phyloP scores from a whole-genome alignment of 1,140 invertebrate species.

The Arctopsyche grandis region DNA sequence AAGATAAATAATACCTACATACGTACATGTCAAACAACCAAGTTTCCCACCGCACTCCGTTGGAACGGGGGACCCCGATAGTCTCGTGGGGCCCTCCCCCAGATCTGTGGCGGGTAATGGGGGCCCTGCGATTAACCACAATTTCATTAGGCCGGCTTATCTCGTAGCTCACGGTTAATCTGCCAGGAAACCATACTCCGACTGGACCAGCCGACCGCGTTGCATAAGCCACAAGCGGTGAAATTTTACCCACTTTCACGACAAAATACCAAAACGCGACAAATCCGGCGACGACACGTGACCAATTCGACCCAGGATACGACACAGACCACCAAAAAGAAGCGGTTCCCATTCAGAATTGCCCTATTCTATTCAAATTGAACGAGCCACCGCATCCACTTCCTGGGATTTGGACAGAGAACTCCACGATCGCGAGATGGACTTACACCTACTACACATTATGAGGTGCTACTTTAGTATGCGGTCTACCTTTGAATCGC shows the following conservation, averaged over 20 bases:
- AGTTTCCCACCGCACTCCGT: not conserved
- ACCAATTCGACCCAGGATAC: no score
- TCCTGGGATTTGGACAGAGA: no score
- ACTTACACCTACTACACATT: no score
- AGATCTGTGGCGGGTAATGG: slow-evolving; percentile 34
- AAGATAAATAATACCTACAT: no score
- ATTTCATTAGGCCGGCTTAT: slow-evolving; percentile 40
- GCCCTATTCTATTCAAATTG: not conserved
- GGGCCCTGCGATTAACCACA: slow-evolving; percentile 44
- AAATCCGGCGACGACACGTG: not conserved
- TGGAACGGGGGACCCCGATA: not conserved
- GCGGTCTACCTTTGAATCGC: no score
- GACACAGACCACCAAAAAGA: not conserved
- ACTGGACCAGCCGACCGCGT: not conserved
- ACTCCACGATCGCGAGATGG: no score
- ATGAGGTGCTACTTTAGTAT: no score
- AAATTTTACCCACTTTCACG: not conserved
- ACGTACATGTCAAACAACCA: no score
- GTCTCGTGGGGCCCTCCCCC: slow-evolving; percentile 21
- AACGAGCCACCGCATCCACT: not conserved
- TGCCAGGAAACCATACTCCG: slow-evolving; percentile 35
- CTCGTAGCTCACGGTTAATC: slow-evolving; percentile 35
- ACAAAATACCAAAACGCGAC: not conserved
- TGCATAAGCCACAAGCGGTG: not conserved
- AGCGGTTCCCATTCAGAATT: not conserved